phyloP scores from a whole-genome alignment of 2,888 invertebrate genomes.

The Orthonevra nobilis region DNA sequence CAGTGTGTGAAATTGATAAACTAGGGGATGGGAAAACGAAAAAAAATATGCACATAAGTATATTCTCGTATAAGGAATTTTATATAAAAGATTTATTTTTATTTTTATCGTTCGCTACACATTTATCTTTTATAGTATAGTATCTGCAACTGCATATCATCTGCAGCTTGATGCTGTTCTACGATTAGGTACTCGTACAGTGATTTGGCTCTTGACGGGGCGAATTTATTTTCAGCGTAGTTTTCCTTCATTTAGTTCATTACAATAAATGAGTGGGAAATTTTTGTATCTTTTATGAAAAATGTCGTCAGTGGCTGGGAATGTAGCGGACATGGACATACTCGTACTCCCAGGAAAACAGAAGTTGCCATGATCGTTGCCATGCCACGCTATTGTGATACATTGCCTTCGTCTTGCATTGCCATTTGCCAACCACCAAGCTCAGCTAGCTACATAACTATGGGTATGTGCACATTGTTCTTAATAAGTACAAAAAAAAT shows the following conservation, averaged over 20 bases:
- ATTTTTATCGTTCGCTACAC: constrained; percentile 39
- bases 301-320: constrained; percentile 69
- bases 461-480: constrained; percentile 11
- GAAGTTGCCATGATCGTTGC: constrained; percentile 19
- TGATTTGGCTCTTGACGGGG: constrained; percentile 42
- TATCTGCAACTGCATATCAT: no score
- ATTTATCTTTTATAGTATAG: constrained; percentile 28
- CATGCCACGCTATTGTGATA: constrained; percentile 7
- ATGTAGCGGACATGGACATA: constrained; percentile 65
- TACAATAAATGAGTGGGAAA: constrained; percentile 65
- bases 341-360: constrained; percentile 53
- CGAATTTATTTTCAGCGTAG: constrained; percentile 56
- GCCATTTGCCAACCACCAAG: no score
- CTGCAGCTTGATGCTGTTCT: no score
- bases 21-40: constrained; percentile 52
- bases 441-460: constrained; percentile 10
- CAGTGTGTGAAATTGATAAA: constrained; percentile 66
- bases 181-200: neutral
- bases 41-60: constrained; percentile 31
- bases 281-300: constrained; percentile 64
- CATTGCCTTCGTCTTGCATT: constrained; percentile 24
- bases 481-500: constrained; percentile 19
- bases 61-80: no score
- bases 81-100: constrained; percentile 60
- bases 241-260: constrained; percentile 57